Evolutionary conservation across 1,140 invertebrate genomes (phyloP), one percentile per base, ranked within the genome.

Genomic region (Cepaea nemoralis): DNA sequence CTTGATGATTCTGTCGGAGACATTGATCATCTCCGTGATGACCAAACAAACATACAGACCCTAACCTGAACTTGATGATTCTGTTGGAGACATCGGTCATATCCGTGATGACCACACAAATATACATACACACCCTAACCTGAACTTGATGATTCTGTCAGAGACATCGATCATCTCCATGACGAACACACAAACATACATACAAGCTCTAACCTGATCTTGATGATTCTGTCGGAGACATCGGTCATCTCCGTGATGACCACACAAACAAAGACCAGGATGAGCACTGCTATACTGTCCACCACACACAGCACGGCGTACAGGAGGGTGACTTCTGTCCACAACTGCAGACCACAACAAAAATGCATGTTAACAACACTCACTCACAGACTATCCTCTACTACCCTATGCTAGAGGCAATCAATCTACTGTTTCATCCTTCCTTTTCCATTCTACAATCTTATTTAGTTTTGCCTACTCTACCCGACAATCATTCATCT

Each of bases 1-100:
- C n/a, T n/a, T n/a, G n/a, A n/a, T n/a, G n/a, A n/a, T n/a, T n/a
- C n/a, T n/a, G n/a, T n/a, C n/a, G n/a, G n/a, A n/a, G n/a, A n/a
- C n/a, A n/a, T n/a, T n/a, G n/a, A n/a, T n/a, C n/a, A n/a, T n/a
- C n/a, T n/a, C n/a, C n/a, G n/a, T n/a, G n/a, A n/a, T n/a, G n/a
- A n/a, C n/a, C n/a, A n/a, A n/a, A n/a, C n/a, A 45, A 45, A 45
- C 8, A 45, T 16, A 45, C 16, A 45, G 8, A 24, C 8, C n/a
- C 71, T 77, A 27, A 80, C 78, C 78, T 80, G 33, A 33, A 71
- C 42, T 80, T 80, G 33, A 80, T 80, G 40, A 80, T 73, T 39
- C 33, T 80, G 40, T 80, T 69, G 1, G 78, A 48, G 3, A 37
- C 67, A 1, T 80, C 66, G 0, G 67, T 80, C 67, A 70, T 48